Conservation (phyloP, 1,140 invertebrate genomes). For the Ctenoplectra terminalis region DNA sequence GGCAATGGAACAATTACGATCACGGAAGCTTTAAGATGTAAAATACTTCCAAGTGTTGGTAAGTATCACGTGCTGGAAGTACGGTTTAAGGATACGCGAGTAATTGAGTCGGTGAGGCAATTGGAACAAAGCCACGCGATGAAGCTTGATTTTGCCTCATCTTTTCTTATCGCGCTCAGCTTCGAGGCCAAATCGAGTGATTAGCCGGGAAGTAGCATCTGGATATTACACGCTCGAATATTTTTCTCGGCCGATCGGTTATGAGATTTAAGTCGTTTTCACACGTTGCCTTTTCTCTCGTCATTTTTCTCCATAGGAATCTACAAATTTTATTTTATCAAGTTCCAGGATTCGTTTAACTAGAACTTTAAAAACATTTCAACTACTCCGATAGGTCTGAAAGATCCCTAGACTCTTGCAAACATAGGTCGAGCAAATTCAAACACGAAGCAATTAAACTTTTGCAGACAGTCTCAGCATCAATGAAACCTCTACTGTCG, state of each 20-base stretch:
- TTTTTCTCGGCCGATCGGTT: neutral
- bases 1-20: neutral
- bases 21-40: neutral
- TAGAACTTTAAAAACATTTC: neutral
- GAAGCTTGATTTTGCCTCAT: constrained; percentile 18
- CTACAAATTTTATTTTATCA: neutral
- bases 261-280: neutral
- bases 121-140: constrained; percentile 27
- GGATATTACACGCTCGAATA: neutral
- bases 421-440: neutral
- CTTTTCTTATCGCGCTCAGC: constrained; percentile 2
- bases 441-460: neutral
- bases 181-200: constrained; percentile 29
- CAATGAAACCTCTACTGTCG: constrained; percentile 61
- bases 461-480: constrained; percentile 78
- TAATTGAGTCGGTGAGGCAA: constrained; percentile 13
- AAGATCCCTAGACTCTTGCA: neutral
- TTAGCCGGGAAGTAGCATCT: constrained; percentile 2
- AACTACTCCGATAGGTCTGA: too few species aligned
- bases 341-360: too few species aligned
- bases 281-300: neutral
- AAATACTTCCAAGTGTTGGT: neutral
- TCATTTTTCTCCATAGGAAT: too few species aligned
- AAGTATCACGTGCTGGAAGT: neutral
- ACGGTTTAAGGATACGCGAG: neutral